Evolutionary conservation across 2,888 invertebrate genomes (phyloP).

Genomic region (Leucania comma): DNA sequence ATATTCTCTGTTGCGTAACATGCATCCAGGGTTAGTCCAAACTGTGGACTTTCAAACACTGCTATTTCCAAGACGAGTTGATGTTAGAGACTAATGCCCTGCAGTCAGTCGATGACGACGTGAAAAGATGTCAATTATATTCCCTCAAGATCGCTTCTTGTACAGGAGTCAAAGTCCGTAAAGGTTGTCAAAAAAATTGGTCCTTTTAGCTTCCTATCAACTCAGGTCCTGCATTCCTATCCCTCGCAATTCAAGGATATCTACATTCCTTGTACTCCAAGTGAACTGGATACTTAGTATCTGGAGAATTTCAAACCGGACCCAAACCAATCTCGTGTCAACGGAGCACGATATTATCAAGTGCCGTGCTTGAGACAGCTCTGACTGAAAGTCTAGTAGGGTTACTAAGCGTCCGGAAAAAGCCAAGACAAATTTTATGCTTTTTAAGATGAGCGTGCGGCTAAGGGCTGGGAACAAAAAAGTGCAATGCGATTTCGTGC

Average conservation of each 20-base stretch:
- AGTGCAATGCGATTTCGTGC: no score
- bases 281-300: conserved; percentile 25
- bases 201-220: conserved; percentile 9
- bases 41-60: background rate
- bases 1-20: background rate
- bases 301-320: conserved; percentile 52
- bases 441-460: background rate
- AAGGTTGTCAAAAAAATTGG: background rate
- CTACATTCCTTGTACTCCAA: conserved; percentile 37
- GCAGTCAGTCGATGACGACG: no score
- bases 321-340: conserved; percentile 18
- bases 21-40: background rate
- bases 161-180: no score
- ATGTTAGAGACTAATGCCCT: background rate
- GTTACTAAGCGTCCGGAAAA: background rate
- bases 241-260: conserved; percentile 39
- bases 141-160: background rate
- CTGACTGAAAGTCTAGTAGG: conserved; percentile 14
- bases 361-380: conserved; percentile 11
- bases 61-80: background rate
- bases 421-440: background rate
- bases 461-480: background rate
- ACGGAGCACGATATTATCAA: conserved; percentile 27
- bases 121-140: background rate
- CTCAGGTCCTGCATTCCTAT: conserved; percentile 27